Base-by-base conservation (phyloP, 2,113 vertebrate genomes). In the Ceyx melanurus region DNA sequence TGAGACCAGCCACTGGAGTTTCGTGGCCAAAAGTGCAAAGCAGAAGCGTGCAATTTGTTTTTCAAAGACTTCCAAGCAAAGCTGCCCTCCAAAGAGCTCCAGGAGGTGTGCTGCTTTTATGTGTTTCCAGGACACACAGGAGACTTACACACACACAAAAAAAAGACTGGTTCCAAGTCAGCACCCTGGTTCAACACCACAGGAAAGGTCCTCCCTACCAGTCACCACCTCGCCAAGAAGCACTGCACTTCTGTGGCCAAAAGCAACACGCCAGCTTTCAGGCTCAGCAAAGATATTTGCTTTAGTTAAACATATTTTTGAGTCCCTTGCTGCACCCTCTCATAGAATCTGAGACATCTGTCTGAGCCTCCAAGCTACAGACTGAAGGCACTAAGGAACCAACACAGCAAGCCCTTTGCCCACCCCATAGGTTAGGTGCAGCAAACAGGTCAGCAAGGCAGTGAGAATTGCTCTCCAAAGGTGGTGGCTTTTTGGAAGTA, bases 371-470 rank as follows among this genome's bases (percentile, higher is more conserved):
- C 45, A 72, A 20, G 23, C 46, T 65, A 40, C 45, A 68, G 21
- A 46, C 10, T 22, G 40, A 71, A 79, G 19, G 6, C 26, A 51
- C 22, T 42, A 46, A 73, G 64, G 56, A 94, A 51, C 25, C 18
- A 43, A 28, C 85, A 4, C 37, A 58, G 13, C 6, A 68, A 85
- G 17, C 37, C 29, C 42, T 70, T 92, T 50, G 65, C 12, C 50
- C 64, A 73, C 22, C 20, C 56, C 79, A 66, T 5, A 65, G 2
- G 42, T 40, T 84, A 61, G 31, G 83, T 87, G 50, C 35, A 84
- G 66, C 33, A 58, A 93, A 56, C 37, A 73, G 53, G 54, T 73
- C 74, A 82, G 50, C 43, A 73, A 85, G 25, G 9, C 50, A 92
- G 31, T 5, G 9, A 60, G 28, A 84, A 70, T 9, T 65, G 15